Evolutionary conservation across 1,140 invertebrate genomes (phyloP).

Genomic region (Carposina sasakii): DNA sequence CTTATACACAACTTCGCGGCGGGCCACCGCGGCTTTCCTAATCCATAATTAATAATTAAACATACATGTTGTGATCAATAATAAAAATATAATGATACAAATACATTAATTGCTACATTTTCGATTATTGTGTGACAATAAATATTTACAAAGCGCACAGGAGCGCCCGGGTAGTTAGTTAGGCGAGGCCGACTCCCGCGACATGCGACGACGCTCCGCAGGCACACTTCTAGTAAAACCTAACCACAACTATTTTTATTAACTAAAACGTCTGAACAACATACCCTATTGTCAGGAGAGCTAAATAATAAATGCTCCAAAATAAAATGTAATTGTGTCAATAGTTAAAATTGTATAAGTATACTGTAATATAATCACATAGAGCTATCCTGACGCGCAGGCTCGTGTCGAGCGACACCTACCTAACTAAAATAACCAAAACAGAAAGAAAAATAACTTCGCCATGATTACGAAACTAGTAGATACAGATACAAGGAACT

Average conservation of each 20-base stretch:
- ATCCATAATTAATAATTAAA: slow-evolving; percentile 61
- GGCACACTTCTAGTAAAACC: slow-evolving; percentile 17
- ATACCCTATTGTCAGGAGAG: slow-evolving; percentile 50
- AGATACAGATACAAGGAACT: slow-evolving; percentile 47
- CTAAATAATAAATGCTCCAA: slow-evolving; percentile 57
- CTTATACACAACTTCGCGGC: slow-evolving; percentile 16
- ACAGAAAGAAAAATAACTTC: slow-evolving; percentile 34
- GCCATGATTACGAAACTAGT: slow-evolving; percentile 49
- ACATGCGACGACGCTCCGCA: not conserved
- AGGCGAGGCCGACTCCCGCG: slow-evolving; percentile 48
- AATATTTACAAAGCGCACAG: slow-evolving; percentile 69
- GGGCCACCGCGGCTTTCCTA: slow-evolving; percentile 44
- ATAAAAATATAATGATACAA: slow-evolving; percentile 73
- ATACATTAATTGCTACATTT: slow-evolving; percentile 69
- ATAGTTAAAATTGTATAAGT: slow-evolving; percentile 46
- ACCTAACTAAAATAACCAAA: slow-evolving; percentile 37
- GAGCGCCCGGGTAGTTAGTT: slow-evolving; percentile 50
- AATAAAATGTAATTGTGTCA: slow-evolving; percentile 51
- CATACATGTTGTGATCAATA: slow-evolving; percentile 70
- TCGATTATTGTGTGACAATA: slow-evolving; percentile 71
- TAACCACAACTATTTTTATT: slow-evolving; percentile 57
- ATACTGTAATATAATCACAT: slow-evolving; percentile 44
- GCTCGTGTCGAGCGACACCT: slow-evolving; percentile 41
- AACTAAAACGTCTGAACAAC: slow-evolving; percentile 52
- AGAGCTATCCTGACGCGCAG: slow-evolving; percentile 49